Percentiles rank a stretch among this genome's conserved stretches.
phyloP scores from a whole-genome alignment of 2,888 invertebrate genomes.

The Drosophila diplacantha region DNA sequence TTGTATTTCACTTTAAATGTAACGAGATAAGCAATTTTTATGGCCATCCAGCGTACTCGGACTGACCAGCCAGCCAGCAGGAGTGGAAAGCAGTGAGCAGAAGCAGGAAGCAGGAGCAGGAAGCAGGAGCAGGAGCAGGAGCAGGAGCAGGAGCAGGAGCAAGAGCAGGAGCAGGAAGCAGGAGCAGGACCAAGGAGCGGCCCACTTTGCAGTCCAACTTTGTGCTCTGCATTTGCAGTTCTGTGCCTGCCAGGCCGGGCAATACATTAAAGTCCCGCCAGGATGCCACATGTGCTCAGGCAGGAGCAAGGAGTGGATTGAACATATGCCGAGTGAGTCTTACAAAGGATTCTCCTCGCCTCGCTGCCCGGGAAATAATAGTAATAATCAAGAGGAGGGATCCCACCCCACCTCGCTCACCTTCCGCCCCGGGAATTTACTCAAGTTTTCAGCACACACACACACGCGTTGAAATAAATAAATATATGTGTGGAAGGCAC shows the following conservation, averaged over 20 bases:
- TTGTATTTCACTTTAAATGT: slow-evolving; percentile 65
- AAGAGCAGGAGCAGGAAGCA: not conserved
- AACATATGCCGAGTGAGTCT: not conserved
- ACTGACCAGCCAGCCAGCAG: slow-evolving; percentile 1
- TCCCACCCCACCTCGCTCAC: not conserved
- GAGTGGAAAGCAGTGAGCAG: not conserved
- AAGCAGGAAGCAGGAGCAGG: not conserved
- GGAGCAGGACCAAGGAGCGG: not conserved
- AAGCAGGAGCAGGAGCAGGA: not conserved
- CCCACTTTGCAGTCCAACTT: slow-evolving; percentile 11
- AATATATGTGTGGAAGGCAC: not conserved
- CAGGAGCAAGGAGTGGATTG: not conserved
- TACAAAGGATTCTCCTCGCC: not conserved
- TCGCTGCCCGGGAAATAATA: not conserved
- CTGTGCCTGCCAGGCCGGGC: slow-evolving; percentile 6
- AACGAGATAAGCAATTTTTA: slow-evolving; percentile 58
- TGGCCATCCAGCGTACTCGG: slow-evolving; percentile 26
- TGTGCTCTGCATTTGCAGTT: slow-evolving; percentile 12
- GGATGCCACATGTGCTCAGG: slow-evolving; percentile 2
- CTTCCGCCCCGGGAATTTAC: slow-evolving; percentile 3
- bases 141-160: not conserved
- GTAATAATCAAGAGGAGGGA: not conserved
- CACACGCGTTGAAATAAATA: slow-evolving; percentile 6
- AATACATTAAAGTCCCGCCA: slow-evolving; percentile 7
- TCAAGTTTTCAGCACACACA: slow-evolving; percentile 15